Conservation (phyloP, 2,888 invertebrate species). For the Yponomeuta evonymella region DNA sequence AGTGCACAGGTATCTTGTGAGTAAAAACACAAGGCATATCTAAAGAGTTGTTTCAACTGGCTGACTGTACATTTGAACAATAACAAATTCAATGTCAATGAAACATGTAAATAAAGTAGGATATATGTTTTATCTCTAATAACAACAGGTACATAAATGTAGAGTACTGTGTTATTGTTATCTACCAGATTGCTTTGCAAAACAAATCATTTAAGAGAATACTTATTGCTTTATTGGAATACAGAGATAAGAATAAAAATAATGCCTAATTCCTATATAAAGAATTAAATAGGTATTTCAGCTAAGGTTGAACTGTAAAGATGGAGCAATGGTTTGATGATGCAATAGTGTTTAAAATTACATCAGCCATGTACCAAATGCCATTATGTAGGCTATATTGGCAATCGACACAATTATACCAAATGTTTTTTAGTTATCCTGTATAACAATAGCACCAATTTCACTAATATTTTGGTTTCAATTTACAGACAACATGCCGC, state of each 20-base stretch:
- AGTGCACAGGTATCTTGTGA: too few relatives aligned
- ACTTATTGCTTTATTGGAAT: neutral
- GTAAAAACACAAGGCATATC: too few relatives aligned
- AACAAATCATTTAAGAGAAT: neutral
- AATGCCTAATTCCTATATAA: neutral
- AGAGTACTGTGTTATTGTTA: neutral
- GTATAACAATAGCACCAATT: too few relatives aligned
- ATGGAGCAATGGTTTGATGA: neutral
- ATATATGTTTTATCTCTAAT: neutral
- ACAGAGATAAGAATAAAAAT: neutral
- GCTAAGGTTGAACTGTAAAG: neutral
- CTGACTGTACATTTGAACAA: too few relatives aligned
- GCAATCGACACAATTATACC: neutral
- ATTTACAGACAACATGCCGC: too few relatives aligned
- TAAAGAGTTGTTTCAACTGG: too few relatives aligned
- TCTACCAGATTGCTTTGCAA: neutral
- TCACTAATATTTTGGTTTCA: too few relatives aligned
- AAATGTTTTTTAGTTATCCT: too few relatives aligned
- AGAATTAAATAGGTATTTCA: neutral
- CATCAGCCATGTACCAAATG: constrained; percentile 20
- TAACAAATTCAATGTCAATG: neutral
- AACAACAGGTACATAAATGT: neutral
- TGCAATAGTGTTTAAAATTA: constrained; percentile 18
- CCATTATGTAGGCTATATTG: neutral
- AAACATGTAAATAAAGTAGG: neutral